Conservation (phyloP, 2,888 invertebrate genomes). For the Euplagia quadripunctaria region DNA sequence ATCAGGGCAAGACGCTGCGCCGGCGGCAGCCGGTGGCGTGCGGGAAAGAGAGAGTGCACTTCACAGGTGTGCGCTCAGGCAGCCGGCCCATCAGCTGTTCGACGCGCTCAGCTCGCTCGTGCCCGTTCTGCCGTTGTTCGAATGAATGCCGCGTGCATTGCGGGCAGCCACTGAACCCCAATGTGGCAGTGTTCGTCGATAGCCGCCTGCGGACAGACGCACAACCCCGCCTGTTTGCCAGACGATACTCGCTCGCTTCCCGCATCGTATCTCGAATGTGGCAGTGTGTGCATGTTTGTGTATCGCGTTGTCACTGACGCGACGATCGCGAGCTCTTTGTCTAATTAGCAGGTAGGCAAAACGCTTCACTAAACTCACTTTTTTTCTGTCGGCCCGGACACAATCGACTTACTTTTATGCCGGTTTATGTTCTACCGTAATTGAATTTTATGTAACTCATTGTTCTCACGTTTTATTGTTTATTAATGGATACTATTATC, state of each 20-base stretch:
- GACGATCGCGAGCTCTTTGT: conserved; percentile 81
- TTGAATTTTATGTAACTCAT: conserved; percentile 60
- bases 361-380: conserved; percentile 67
- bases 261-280: conserved; percentile 64
- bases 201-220: conserved; percentile 77
- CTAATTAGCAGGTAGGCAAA: conserved; percentile 84
- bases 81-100: conserved; percentile 82
- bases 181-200: conserved; percentile 71
- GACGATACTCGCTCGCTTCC: conserved; percentile 62
- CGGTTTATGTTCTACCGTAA: conserved; percentile 59
- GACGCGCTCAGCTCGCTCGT: conserved; percentile 64
- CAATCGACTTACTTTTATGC: conserved; percentile 55
- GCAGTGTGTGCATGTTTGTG: conserved; percentile 78
- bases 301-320: conserved; percentile 76
- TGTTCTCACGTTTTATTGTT: conserved; percentile 53
- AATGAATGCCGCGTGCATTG: conserved; percentile 62
- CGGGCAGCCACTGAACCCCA: conserved; percentile 65
- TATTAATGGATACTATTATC: conserved; percentile 37
- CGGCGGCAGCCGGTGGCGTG: conserved; percentile 62
- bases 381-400: conserved; percentile 50
- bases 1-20: conserved; percentile 71
- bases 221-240: conserved; percentile 59
- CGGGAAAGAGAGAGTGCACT: conserved; percentile 78
- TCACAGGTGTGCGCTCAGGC: conserved; percentile 80
- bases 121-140: conserved; percentile 64